Base-by-base conservation (phyloP, 2,113 vertebrate genomes). In the Amblyopsis rosae region DNA sequence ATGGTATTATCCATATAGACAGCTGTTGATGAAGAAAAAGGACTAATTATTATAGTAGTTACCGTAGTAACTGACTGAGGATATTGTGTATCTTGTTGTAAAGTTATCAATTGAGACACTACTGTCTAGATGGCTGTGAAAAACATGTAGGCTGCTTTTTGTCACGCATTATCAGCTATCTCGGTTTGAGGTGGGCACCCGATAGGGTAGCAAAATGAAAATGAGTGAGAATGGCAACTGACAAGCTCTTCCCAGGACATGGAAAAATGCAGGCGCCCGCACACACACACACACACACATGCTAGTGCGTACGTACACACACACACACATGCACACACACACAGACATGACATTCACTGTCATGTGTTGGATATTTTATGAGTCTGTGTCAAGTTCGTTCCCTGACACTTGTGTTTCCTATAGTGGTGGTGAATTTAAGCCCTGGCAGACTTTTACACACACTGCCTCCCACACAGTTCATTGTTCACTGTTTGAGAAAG, bases 401-500 rank as follows among this genome's bases (percentile, higher is more conserved):
- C 66, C 51, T 67, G 16, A 61, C 63, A 12, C 69, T 70, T 75
- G 72, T 86, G 82, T 85, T 85, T 77, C 80, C 74, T 85, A 79
- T 82, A 58, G 75, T 69, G 67, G 58, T 59, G 56, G 69, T 75
- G 82, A 72, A 73, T 76, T 41, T 55, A 17, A 8, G 56, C 85
- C 78, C 69, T 71, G 1, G 67, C 65, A 74, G 87, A 83, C 70
- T 49, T 63, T 75, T 76, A 62, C 60, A 17, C 67, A 75, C 75
- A 69, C 75, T 66, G 55, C 77, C 70, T 68, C 75, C 74, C 69
- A 84, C 50, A 5, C 82, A 64, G 71, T 73, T 74, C 79, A 78
- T 84, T 85, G 85, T 86, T 86, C 74, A 76, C 83, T 68, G 66
- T 82, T 81, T 83, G 75, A 84, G 82, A 84, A 84, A 86, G 80